These are phyloP conservation scores for Mylabris phalerata DNA, from an alignment of 1,140 invertebrate species.

Conservation along the genomic window DNA sequence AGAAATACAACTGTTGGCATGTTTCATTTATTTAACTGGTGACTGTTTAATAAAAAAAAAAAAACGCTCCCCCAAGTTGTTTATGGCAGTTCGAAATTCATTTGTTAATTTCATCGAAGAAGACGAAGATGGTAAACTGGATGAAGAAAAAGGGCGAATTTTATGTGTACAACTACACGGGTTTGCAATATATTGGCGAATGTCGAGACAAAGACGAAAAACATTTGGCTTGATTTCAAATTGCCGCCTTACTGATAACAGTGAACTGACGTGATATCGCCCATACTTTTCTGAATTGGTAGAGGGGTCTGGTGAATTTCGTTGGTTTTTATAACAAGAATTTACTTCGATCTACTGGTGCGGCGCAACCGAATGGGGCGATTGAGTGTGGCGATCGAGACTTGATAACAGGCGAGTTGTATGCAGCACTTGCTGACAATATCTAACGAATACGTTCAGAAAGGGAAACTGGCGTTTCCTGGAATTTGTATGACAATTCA, in stretches of 20 bases:
- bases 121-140: background rate
- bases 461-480: background rate
- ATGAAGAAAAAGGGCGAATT: too few relatives aligned
- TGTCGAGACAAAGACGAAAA: background rate
- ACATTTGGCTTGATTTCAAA: slow-evolving; percentile 27
- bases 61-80: background rate
- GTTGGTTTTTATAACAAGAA: slow-evolving; percentile 18
- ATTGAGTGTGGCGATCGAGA: slow-evolving; percentile 8
- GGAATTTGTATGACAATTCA: too few relatives aligned
- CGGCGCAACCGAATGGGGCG: too few relatives aligned
- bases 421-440: slow-evolving; percentile 15
- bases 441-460: slow-evolving; percentile 8
- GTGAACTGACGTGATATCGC: slow-evolving; percentile 14
- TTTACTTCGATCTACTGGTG: slow-evolving; percentile 8
- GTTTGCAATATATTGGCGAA: too few relatives aligned
- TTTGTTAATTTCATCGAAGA: slow-evolving; percentile 14
- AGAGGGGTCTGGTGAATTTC: slow-evolving; percentile 1
- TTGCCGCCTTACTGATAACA: slow-evolving; percentile 21
- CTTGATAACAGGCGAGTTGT: slow-evolving; percentile 10
- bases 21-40: background rate
- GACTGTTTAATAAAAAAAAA: slow-evolving; percentile 10
- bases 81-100: slow-evolving; percentile 15
- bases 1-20: too few relatives aligned
- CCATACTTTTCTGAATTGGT: background rate
- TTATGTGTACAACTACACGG: too few relatives aligned